phyloP scores from a whole-genome alignment of 1,140 invertebrate species.

The Mamestra configurata region DNA sequence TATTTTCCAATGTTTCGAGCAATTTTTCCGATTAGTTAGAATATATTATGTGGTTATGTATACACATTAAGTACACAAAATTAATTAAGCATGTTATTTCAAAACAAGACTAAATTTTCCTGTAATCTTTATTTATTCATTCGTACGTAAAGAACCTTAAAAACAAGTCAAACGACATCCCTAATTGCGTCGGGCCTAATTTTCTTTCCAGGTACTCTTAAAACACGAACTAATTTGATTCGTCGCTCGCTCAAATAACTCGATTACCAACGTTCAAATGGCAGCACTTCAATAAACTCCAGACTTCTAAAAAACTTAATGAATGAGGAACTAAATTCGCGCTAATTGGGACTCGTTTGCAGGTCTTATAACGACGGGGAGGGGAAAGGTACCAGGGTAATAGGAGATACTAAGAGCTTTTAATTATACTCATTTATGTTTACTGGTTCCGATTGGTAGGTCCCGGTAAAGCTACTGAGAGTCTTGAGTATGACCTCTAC shows the following conservation, averaged over 20 bases:
- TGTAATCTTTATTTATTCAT: too few species aligned
- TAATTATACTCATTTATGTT: not conserved
- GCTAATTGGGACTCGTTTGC: conserved; percentile 17
- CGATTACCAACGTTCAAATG: conserved; percentile 3
- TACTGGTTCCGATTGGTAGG: too few species aligned
- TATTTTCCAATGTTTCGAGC: too few species aligned
- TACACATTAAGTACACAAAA: too few species aligned
- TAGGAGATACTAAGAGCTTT: not conserved
- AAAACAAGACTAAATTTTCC: too few species aligned
- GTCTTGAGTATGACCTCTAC: too few species aligned
- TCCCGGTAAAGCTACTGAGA: too few species aligned
- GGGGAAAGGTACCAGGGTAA: not conserved
- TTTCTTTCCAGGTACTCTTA: not conserved
- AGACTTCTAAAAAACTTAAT: conserved; percentile 22
- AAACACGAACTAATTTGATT: not conserved
- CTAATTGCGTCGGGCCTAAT: not conserved
- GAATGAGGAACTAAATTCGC: conserved; percentile 8
- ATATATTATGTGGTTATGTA: too few species aligned
- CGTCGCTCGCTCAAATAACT: conserved; percentile 12
- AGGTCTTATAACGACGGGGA: not conserved
- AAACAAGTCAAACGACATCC: too few species aligned
- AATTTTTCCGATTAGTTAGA: too few species aligned
- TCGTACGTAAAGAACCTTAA: too few species aligned
- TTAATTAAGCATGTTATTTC: too few species aligned
- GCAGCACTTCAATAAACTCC: not conserved